A percentile compares a stretch with the other conserved stretches of the same genome.
Conservation (phyloP, 2,797 vertebrate genomes). For the Trachops cirrhosus region DNA sequence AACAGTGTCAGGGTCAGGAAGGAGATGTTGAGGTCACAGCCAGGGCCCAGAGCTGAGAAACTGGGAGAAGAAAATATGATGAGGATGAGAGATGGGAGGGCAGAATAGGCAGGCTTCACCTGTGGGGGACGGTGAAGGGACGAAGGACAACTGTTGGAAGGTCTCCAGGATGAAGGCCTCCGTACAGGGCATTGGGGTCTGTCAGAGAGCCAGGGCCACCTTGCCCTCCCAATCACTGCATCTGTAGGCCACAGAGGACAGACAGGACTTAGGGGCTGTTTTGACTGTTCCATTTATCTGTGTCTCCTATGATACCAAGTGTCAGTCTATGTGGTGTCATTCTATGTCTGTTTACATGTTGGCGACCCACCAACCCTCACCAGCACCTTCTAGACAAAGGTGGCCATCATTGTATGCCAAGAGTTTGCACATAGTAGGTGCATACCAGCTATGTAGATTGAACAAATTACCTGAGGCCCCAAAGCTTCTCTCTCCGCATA, state of each 20-base stretch:
- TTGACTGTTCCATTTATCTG: not conserved
- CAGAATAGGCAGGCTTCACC: conserved; percentile 75
- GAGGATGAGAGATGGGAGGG: not conserved
- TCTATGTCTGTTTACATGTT: not conserved
- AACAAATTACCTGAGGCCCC: not conserved
- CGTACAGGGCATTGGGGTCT: conserved; percentile 81
- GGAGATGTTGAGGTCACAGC: not conserved
- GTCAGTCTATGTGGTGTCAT: not conserved
- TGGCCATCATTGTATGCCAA: no score
- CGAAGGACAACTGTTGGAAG: conserved; percentile 90
- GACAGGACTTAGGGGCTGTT: not conserved
- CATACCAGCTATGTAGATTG: not conserved
- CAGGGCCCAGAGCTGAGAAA: not conserved
- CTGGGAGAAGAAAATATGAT: not conserved
- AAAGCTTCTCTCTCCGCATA: not conserved
- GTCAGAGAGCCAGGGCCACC: conserved; percentile 85
- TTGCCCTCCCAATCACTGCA: conserved; percentile 83
- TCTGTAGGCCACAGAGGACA: conserved; percentile 77
- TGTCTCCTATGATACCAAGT: not conserved
- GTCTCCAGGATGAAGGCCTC: conserved; percentile 93
- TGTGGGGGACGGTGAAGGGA: conserved; percentile 95
- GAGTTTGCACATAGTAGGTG: not conserved
- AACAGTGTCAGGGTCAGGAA: not conserved
- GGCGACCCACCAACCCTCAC: not conserved
- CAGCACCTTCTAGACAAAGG: not conserved